Evolutionary conservation across 2,797 vertebrate species (phyloP).

Genomic region (Erethizon dorsatum): DNA sequence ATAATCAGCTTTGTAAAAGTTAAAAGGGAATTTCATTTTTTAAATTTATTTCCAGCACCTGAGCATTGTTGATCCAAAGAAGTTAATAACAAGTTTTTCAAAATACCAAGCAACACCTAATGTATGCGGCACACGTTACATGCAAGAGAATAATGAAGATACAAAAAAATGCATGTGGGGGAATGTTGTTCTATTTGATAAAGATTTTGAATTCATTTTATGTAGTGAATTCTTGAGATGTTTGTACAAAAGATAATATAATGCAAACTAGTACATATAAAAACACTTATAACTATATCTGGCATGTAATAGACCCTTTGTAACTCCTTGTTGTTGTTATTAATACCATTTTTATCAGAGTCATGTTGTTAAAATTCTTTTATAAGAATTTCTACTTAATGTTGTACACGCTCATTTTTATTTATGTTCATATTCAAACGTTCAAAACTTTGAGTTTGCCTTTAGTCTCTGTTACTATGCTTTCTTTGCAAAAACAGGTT

Average conservation of each 20-base stretch:
- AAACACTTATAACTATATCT: background rate
- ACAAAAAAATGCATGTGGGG: background rate
- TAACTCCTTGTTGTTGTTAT: background rate
- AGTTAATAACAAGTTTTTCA: conserved; percentile 63
- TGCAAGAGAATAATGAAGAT: background rate
- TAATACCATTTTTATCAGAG: background rate
- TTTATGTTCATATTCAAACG: conserved; percentile 23
- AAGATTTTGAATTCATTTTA: background rate
- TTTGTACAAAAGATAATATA: background rate
- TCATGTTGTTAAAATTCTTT: background rate
- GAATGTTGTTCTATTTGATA: background rate
- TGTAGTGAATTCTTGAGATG: background rate
- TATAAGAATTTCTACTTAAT: background rate
- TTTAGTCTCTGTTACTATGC: conserved; percentile 32
- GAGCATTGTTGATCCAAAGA: background rate
- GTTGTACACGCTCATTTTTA: background rate
- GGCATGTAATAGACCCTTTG: background rate
- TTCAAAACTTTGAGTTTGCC: background rate
- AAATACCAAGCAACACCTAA: conserved; percentile 64
- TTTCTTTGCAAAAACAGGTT: conserved; percentile 48
- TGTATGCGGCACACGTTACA: background rate
- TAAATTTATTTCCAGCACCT: background rate
- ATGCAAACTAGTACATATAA: background rate
- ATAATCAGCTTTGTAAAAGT: background rate
- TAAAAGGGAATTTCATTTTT: background rate